Percentiles rank a stretch among this genome's conserved stretches.
phyloP scores from a whole-genome alignment of 2,113 vertebrate genomes.

The Neoarius graeffei region DNA sequence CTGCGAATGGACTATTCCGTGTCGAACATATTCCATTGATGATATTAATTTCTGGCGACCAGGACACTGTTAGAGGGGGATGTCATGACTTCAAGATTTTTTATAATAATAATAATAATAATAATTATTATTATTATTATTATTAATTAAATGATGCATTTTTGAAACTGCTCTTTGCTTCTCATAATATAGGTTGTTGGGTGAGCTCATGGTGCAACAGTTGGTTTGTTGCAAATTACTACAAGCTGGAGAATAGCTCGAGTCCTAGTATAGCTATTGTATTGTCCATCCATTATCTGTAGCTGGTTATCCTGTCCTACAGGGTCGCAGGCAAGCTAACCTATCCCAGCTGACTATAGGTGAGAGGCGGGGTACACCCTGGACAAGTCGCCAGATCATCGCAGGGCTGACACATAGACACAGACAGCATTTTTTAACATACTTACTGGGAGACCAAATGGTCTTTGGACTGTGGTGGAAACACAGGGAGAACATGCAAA shows the following conservation, averaged over 20 bases:
- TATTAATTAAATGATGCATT: neutral
- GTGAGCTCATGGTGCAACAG: slow-evolving; percentile 67
- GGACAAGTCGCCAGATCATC: too few relatives aligned
- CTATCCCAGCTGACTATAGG: too few relatives aligned
- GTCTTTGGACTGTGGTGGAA: too few relatives aligned
- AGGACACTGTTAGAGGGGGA: neutral
- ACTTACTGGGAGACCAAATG: too few relatives aligned
- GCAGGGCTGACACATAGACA: too few relatives aligned
- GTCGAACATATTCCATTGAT: slow-evolving; percentile 74
- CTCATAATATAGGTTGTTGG: neutral
- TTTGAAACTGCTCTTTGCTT: neutral
- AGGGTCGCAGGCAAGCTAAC: too few relatives aligned
- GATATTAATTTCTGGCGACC: slow-evolving; percentile 56
- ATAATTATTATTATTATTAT: too few relatives aligned
- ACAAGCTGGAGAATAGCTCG: neutral
- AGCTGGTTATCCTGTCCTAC: too few relatives aligned
- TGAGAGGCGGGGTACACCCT: too few relatives aligned
- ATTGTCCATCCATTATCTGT: neutral
- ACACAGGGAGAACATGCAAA: too few relatives aligned
- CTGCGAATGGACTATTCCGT: slow-evolving; percentile 73
- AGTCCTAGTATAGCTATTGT: neutral
- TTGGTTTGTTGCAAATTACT: slow-evolving; percentile 61
- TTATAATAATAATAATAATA: too few relatives aligned
- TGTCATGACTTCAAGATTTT: neutral
- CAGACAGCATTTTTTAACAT: too few relatives aligned